Evolutionary conservation across 2,888 invertebrate genomes (phyloP), one percentile per base, ranked within the genome.

Genomic region (Catocala fraxini): DNA sequence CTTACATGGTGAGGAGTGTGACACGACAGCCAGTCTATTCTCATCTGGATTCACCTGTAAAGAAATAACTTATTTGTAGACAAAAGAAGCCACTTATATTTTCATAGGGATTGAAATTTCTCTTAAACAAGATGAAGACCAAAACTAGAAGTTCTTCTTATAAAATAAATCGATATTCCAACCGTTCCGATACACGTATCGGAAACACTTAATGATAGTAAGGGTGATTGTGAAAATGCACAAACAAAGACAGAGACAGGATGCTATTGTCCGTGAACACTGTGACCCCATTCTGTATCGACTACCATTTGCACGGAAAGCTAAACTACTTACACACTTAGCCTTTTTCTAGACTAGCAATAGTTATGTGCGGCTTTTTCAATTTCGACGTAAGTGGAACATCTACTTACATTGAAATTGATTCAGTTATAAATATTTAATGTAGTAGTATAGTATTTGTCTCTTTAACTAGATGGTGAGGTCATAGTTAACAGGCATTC

Each of bases 11-110:
- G 92, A 92, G 4, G 93, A 87, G 77, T 93, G 91, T 42, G 93
- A 93, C 69, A 92, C 84, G 58, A 93, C 86, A 54, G 93, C 86
- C 51, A 92, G 83, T 70, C 92, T 83, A 75, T 91, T 93, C 73
- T 93, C 93, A 67, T 93, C 93, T 54, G 92, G 90, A 71, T 92
- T 93, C 83, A 91, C 92, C 93, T 93, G 87, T 33, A 84, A 88
- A 72, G 70, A 71, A 74, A 74, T 25, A 63, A 58, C 55, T 69
- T 58, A 25, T 69, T 56, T 65, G 59, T 70, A 63, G 51, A 73
- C 63, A 51, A 35, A 70, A 66, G 61, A 66, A 69, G 53, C 54
- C 39, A 70, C 70, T 65, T 70, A 62, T 55, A 57, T 51, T 62
- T 69, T 69, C 61, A 70, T 57, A 56, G 25, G 42, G 49, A 45